Percentiles rank a stretch among this genome's conserved stretches.
Conservation (phyloP, 2,888 invertebrate species). For the Rotaria sp. region DNA sequence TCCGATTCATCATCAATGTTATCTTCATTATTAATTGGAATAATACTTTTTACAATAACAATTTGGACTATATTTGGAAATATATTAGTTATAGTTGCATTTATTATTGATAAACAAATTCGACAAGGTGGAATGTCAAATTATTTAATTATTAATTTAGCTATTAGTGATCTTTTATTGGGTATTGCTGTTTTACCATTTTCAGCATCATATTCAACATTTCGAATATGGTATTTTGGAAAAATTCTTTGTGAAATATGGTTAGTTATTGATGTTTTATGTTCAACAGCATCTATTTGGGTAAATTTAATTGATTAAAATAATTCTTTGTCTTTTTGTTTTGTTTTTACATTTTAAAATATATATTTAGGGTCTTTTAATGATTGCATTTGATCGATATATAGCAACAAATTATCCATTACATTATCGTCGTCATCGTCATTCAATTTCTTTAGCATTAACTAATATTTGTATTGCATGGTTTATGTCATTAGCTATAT, state of each 20-base stretch:
- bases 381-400: conserved; percentile 54
- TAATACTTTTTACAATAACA: conserved; percentile 48
- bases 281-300: conserved; percentile 56
- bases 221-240: conserved; percentile 54
- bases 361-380: conserved; percentile 47
- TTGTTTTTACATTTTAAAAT: neutral
- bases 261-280: conserved; percentile 53
- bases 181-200: conserved; percentile 53
- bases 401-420: conserved; percentile 55
- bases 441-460: conserved; percentile 48
- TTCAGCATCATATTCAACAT: conserved; percentile 50
- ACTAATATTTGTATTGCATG: conserved; percentile 53
- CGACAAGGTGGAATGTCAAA: conserved; percentile 51
- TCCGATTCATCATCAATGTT: neutral
- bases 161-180: conserved; percentile 53
- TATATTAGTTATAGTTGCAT: conserved; percentile 50
- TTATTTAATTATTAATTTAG: conserved; percentile 54
- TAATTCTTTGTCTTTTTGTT: too few species aligned
- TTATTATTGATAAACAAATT: conserved; percentile 42
- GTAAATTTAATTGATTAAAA: neutral
- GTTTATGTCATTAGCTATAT: conserved; percentile 53
- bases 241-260: conserved; percentile 48
- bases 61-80: conserved; percentile 53
- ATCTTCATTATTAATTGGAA: conserved; percentile 23
- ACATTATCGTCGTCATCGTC: conserved; percentile 53